Evolutionary conservation across 2,113 vertebrate genomes (phyloP).

Genomic region (Eublepharis macularius): DNA sequence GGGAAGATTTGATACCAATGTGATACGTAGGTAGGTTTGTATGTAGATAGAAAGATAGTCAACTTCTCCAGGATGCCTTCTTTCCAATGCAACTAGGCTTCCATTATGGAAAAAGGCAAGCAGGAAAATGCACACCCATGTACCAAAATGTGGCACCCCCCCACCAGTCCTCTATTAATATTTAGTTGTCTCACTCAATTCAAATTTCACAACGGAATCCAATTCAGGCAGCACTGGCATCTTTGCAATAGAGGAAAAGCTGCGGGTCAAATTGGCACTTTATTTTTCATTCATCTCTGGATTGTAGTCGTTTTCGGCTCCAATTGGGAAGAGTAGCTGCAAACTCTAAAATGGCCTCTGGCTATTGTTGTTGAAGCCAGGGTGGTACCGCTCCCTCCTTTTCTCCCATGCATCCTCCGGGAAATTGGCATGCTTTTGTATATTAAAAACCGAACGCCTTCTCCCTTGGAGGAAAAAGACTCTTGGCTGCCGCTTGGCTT

Average conservation of each 20-base stretch:
- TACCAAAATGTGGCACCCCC: background rate
- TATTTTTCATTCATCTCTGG: conserved; percentile 32
- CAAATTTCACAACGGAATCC: conserved; percentile 8
- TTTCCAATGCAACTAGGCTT: background rate
- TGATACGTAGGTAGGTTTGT: too few species aligned
- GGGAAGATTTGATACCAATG: too few species aligned
- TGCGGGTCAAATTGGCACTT: conserved; percentile 26
- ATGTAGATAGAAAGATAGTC: too few species aligned
- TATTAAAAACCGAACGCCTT: conserved; percentile 9
- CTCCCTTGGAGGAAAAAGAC: background rate
- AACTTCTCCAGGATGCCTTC: background rate
- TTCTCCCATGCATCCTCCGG: background rate
- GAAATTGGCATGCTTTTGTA: conserved; percentile 1
- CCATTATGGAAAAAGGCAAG: background rate
- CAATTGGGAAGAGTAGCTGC: conserved; percentile 2
- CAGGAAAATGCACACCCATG: too few species aligned
- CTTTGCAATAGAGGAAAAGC: background rate
- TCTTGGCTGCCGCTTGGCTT: conserved; percentile 5
- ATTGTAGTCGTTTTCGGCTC: background rate
- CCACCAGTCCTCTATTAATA: background rate
- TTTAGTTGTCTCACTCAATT: conserved; percentile 26
- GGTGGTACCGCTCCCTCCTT: background rate
- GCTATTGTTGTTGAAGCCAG: background rate
- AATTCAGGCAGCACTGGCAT: conserved; percentile 9
- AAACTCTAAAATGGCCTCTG: background rate